Base-by-base conservation (phyloP, 1,140 invertebrate species). In the Microplitis demolitor region DNA sequence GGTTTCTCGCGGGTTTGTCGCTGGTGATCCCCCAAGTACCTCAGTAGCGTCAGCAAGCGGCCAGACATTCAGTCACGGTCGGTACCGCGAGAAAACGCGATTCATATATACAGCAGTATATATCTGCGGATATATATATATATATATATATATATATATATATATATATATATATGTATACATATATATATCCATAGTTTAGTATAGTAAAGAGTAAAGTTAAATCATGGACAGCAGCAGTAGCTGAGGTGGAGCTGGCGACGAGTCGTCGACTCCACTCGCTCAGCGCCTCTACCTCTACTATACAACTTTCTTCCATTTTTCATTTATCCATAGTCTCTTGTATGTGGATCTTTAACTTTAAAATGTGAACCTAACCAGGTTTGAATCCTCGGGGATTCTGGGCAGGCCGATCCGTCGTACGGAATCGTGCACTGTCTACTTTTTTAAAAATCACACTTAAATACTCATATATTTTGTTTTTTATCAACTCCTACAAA, bases 361-460 rank as follows among this genome's bases (percentile, higher is more conserved):
- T 13, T 14, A 60, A 60, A 60, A 60, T 60, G 58, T 60, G 58
- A 60, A 60, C 31, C 58, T 11, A 37, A 66, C 6, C 34, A 34
- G 63, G 50, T 11, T 64, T 51, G 50, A 54, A 13, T 56, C 62
- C 34, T 35, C 56, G 62, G 51, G 70, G 33, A 35, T 64, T 58
- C 68, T 70, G 16, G 2, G 24, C 39, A 37, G 37, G 16, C 50
- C 14, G 24, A 61, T 33, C 39, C 31, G 68, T 14, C 34, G 58
- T 61, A 45, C 14, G 56, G 58, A 34, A 60, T 60, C 58, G 58
- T 34, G 16, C 16, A 6, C 16, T 60, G 16, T 60, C 58, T 31
- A 24, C 53, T n/a, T 24, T 24, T 9, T 14, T 4, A 56, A 56
- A 6, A 56, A 56, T 4, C 4, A 54, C 5, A 4, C n/a, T 9